These are phyloP conservation scores for Drosophila serrata DNA, from an alignment of 1,140 invertebrate genomes.

Conservation along the genomic window DNA sequence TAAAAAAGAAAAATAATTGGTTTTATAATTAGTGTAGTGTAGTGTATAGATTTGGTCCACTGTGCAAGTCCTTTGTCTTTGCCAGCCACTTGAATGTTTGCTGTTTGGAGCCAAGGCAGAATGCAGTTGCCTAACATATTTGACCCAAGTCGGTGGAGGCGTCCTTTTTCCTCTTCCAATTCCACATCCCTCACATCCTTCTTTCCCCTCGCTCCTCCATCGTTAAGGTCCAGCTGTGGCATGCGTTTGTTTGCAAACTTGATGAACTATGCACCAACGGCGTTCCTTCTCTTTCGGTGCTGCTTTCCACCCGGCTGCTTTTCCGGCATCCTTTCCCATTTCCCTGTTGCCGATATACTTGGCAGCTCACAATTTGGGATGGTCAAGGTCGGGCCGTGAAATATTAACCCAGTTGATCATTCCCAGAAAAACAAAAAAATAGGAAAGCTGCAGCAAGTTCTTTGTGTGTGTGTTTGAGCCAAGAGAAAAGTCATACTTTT, in stretches of 20 bases:
- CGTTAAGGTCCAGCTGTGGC: slow-evolving; percentile 41
- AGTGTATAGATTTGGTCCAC: too few species aligned
- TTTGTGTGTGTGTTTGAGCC: not conserved
- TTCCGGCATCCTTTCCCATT: not conserved
- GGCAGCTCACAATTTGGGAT: slow-evolving; percentile 21
- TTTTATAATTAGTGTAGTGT: too few species aligned
- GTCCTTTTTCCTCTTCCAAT: not conserved
- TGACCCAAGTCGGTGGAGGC: slow-evolving; percentile 27
- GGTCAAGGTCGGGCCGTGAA: slow-evolving; percentile 28
- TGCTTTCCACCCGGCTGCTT: not conserved
- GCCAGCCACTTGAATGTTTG: slow-evolving; percentile 29
- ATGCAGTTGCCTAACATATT: slow-evolving; percentile 52
- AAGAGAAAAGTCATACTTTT: not conserved
- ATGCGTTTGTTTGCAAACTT: slow-evolving; percentile 76
- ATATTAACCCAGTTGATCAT: slow-evolving; percentile 39
- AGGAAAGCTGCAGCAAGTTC: not conserved
- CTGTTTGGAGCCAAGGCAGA: slow-evolving; percentile 33
- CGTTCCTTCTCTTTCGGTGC: not conserved
- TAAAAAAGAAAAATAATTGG: too few species aligned
- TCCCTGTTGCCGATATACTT: not conserved
- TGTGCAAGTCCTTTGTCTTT: slow-evolving; percentile 26
- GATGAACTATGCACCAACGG: slow-evolving; percentile 67
- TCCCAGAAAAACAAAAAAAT: too few species aligned
- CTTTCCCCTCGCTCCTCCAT: not conserved
- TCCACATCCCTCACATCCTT: not conserved